Percentiles rank a stretch among this genome's conserved stretches.
phyloP scores from a whole-genome alignment of 2,888 invertebrate genomes.

The Himalopsyche japonica region DNA sequence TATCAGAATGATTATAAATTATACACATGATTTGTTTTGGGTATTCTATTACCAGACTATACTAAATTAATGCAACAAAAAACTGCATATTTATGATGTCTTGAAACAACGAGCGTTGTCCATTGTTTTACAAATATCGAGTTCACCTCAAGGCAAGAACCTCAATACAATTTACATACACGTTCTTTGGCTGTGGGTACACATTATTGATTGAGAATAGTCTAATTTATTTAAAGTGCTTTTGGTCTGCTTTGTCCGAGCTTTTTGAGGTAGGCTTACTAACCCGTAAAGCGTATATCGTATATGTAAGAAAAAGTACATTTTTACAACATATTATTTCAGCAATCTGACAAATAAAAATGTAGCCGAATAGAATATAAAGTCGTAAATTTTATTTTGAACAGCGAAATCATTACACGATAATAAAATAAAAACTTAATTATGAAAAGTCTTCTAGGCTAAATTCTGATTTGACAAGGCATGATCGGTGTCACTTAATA shows the following conservation, averaged over 20 bases:
- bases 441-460: too few species aligned
- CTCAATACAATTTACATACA: background rate
- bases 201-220: slow-evolving; percentile 2
- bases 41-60: background rate
- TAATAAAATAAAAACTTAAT: too few species aligned
- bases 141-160: background rate
- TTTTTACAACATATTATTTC: too few species aligned
- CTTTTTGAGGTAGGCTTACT: background rate
- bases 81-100: background rate
- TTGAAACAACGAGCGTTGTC: background rate
- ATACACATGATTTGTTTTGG: background rate
- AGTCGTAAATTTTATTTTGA: too few species aligned
- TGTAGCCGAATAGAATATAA: too few species aligned
- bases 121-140: background rate
- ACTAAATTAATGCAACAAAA: background rate
- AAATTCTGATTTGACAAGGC: too few species aligned
- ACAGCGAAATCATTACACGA: too few species aligned
- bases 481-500: too few species aligned
- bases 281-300: background rate
- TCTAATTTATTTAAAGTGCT: slow-evolving; percentile 13
- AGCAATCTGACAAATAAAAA: too few species aligned
- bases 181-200: background rate
- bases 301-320: too few species aligned
- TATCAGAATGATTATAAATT: background rate
- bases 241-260: background rate